Evolutionary conservation across 1,140 invertebrate species (phyloP), one percentile per base, ranked within the genome.

Genomic region (Cydia splendana): DNA sequence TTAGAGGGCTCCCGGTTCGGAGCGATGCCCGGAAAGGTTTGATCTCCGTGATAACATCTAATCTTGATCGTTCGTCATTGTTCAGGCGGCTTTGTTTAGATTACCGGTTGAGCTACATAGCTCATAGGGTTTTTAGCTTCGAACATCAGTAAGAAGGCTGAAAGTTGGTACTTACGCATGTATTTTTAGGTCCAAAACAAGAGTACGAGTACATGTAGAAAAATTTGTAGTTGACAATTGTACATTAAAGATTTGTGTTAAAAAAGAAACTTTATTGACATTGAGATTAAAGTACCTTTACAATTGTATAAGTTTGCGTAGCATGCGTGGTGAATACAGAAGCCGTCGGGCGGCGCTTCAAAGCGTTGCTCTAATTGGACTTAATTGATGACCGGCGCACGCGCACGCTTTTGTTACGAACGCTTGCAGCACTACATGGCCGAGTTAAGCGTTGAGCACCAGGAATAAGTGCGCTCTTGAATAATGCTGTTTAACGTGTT

Each of bases 331-430:
- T 4, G 51, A 78, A 80, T 75, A 80, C 79, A 80, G 77, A 65
- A 81, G 80, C 79, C 77, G 75, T 74, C 75, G 45, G 81, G 76
- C 76, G 83, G 79, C 76, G 77, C 76, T 84, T 89, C 85, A 87
- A 86, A 86, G 84, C 38, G 48, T 75, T 75, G 81, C 65, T 73
- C 82, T 89, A 88, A 91, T 89, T 88, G 85, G 76, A 75, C 76
- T 80, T 88, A 91, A 91, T 91, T 88, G 87, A 80, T 51, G 75
- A 62, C 75, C 77, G 76, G 82, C 85, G 82, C 82, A 81, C 81
- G 83, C 78, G 79, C 83, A 73, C 76, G 4, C 65, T 28, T 75
- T 77, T 24, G 9, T 62, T 62, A 7, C 20, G 5, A 20, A 10
- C 6, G 20, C 20, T 10, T 62, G n/a, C 53, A 62, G 15, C 57